Base-by-base conservation (phyloP, 1,140 invertebrate genomes). In the Dendrolimus kikuchii region DNA sequence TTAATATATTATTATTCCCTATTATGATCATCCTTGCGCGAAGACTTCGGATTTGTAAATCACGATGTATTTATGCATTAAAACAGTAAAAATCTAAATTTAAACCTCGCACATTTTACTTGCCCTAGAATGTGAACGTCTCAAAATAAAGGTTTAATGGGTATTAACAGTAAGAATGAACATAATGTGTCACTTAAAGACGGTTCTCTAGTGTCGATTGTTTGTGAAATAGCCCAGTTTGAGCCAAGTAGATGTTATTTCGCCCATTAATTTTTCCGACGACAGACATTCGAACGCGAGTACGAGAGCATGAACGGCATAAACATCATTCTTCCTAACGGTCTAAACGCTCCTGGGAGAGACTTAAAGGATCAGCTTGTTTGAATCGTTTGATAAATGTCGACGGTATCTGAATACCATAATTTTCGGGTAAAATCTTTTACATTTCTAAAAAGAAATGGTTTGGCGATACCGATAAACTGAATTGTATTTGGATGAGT, bases 221-320 rank as follows among this genome's bases (percentile, higher is more conserved):
- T 64, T 62, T 59, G 54, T 62, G 53, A 71, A 63, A 64, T 52
- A 49, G 59, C 23, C 3, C 23, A 23, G 23, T 23, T 23, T 2
- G 23, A 23, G 23, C 58, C 51, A 50, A 54, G 49, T 49, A 53
- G 57, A 52, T 56, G 55, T 68, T 62, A 71, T 58, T 61, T 54
- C 60, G 57, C 43, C 60, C 64, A 65, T 71, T 67, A 72, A 65
- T 68, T 64, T 67, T 71, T 62, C 65, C 49, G 60, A 60, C 65
- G 62, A 68, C 60, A 70, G 60, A 55, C 53, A 60, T 64, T 62
- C 51, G 50, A 60, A 62, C 53, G 55, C 64, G 10, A 46, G 47
- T 46, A 23, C 37, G 38, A 10, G 8, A 53, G 58, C 57, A 38
- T 62, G 58, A 51, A 65, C 54, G 59, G 41, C 53, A 55, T 60